Conservation (phyloP, 2,797 vertebrate species). For the Distichodus sexfasciatus region DNA sequence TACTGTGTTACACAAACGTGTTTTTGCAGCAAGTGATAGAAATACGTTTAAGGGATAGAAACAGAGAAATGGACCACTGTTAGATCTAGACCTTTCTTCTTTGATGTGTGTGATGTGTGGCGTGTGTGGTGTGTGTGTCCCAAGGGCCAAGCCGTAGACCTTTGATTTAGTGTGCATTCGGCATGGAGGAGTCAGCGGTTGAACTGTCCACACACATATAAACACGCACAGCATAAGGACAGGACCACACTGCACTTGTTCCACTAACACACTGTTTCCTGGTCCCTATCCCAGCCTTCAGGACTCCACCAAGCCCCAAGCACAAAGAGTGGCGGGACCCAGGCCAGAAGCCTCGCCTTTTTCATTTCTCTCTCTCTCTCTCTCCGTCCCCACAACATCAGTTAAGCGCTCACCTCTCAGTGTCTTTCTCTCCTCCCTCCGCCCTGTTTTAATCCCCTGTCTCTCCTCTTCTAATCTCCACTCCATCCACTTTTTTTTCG, state of each 20-base stretch:
- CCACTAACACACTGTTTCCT: conserved; percentile 74
- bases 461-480: neutral
- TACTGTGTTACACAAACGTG: no score
- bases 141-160: conserved; percentile 17
- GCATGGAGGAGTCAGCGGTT: conserved; percentile 13
- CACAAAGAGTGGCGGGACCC: conserved; percentile 2
- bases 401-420: neutral
- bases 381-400: neutral
- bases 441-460: neutral
- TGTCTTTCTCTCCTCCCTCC: neutral
- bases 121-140: conserved; percentile 17
- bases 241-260: conserved; percentile 60
- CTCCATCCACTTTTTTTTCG: neutral
- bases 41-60: no score
- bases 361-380: neutral
- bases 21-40: no score
- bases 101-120: neutral
- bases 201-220: neutral
- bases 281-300: conserved; percentile 37
- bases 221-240: neutral
- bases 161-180: conserved; percentile 16
- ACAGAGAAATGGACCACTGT: no score
- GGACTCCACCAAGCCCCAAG: neutral
- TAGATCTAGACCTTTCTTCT: neutral
- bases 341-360: conserved; percentile 6